Base-by-base conservation (phyloP, 2,888 invertebrate genomes). In the Toxonevra muliebris region DNA sequence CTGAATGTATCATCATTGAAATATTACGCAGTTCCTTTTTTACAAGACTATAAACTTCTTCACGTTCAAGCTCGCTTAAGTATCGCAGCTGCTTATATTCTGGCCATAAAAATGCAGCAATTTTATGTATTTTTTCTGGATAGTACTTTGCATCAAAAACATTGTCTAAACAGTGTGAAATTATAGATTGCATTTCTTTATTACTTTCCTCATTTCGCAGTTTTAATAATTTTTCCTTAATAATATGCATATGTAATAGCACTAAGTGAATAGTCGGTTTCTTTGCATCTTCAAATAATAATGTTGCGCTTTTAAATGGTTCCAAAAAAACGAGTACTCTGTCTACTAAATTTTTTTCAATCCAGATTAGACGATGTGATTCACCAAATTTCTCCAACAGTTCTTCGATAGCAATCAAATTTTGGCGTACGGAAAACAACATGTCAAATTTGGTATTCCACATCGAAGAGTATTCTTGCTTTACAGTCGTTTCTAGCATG, bases 61-160 rank as follows among this genome's bases (percentile, higher is more conserved):
- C 17, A 59, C 59, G 65, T 11, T 65, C 59, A 2, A 1, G 1
- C 40, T 42, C 65, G 43, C 17, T 65, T 17, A 53, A 12, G 30
- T 54, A 65, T 9, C 65, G 52, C 17, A 65, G 3, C n/a, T 65
- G 65, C 10, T 65, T 65, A 48, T 59, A 65, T 41, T 53, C 42
- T 13, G 65, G 59, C 65, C 65, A 65, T 30, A 65, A 52, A 43
- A 65, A 60, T 19, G 65, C 65, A 11, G 65, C 52, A 19, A 65
- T 59, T 43, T 65, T 65, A 20, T 59, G 59, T 10, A 65, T 53
- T 53, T 30, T 65, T 13, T 53, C 15, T 9, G 59, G 50, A 2
- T 8, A 1, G 42, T 19, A 65, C 19, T 65, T 4, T 11, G n/a
- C 50, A 52, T 65, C 52, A 15, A 65, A 42, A 41, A 65, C 17